A percentile compares a stretch with the other conserved stretches of the same genome.
Conservation (phyloP, 2,888 invertebrate species). For the Tolmerus cingulatus region DNA sequence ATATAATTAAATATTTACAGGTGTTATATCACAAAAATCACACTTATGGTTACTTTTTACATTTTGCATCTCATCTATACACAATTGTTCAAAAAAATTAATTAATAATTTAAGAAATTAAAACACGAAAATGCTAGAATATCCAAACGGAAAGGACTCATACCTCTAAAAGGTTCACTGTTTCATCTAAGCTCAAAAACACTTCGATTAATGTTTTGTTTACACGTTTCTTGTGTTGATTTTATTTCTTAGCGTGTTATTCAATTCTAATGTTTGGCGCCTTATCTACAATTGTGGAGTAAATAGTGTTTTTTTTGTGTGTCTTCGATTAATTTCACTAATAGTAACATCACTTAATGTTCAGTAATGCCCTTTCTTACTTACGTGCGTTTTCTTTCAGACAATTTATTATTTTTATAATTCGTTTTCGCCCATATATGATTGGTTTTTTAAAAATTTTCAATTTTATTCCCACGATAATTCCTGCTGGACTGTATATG, state of each 20-base stretch:
- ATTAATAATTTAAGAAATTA: background rate
- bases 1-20: background rate
- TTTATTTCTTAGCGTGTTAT: background rate
- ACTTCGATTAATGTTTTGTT: background rate
- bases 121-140: background rate
- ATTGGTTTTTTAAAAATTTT: background rate
- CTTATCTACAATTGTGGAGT: background rate
- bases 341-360: background rate
- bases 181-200: background rate
- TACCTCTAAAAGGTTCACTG: background rate
- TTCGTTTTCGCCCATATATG: background rate
- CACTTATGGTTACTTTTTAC: background rate
- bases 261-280: background rate
- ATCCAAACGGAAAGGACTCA: background rate
- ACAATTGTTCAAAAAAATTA: background rate
- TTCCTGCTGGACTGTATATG: slow-evolving; percentile 44
- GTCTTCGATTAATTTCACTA: background rate
- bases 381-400: background rate
- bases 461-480: slow-evolving; percentile 15
- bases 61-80: background rate
- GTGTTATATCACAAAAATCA: background rate
- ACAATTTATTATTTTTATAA: background rate
- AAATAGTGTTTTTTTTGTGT: background rate
- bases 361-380: background rate
- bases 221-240: background rate